phyloP scores from a whole-genome alignment of 2,797 vertebrate genomes.

The Podarcis siculus region DNA sequence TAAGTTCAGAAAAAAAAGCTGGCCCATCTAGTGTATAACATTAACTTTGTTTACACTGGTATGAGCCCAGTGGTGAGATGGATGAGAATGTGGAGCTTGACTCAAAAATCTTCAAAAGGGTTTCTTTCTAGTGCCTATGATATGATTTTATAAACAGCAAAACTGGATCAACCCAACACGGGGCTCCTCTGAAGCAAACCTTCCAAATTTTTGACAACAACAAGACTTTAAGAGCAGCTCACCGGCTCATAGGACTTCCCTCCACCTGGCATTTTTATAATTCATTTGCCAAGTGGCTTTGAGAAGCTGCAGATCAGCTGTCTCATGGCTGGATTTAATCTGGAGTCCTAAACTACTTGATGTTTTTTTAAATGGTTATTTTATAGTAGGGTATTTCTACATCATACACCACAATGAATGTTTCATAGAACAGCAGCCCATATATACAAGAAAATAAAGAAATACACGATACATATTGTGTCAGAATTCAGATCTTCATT shows the following conservation, averaged over 20 bases:
- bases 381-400: neutral
- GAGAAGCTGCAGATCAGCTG: neutral
- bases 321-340: neutral
- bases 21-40: fast-evolving
- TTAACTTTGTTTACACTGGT: neutral
- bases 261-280: conserved; percentile 4
- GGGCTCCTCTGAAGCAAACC: neutral
- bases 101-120: too few relatives aligned
- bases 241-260: neutral
- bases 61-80: too few relatives aligned
- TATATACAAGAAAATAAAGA: neutral
- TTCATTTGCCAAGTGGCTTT: neutral
- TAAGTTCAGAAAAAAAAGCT: neutral
- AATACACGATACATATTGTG: neutral
- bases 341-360: neutral
- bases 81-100: neutral
- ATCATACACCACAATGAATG: neutral
- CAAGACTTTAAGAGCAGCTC: neutral
- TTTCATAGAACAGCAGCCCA: neutral
- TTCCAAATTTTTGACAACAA: neutral
- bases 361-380: neutral
- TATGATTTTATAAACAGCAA: neutral
- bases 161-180: neutral
- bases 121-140: too few relatives aligned
- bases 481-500: neutral